A percentile compares a stretch with the other conserved stretches of the same genome.
These are phyloP conservation scores for Teleogryllus occipitalis DNA, from an alignment of 1,140 invertebrate genomes.

Conservation along the genomic window DNA sequence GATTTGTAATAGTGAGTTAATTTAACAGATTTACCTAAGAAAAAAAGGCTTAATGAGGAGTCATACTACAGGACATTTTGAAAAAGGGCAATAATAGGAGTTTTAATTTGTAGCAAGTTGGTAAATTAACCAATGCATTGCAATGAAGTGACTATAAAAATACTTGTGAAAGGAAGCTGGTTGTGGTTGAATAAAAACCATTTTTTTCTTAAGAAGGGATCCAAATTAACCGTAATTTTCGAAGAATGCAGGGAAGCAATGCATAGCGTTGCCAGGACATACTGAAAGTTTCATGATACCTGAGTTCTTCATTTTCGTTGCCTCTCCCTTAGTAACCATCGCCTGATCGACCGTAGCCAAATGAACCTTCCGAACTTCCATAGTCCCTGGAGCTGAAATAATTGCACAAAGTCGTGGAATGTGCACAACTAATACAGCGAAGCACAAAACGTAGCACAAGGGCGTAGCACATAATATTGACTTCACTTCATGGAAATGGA, in stretches of 20 bases:
- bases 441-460: neutral
- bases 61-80: neutral
- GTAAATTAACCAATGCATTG: neutral
- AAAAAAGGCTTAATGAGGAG: neutral
- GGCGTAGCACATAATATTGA: neutral
- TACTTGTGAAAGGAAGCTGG: neutral
- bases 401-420: conserved; percentile 13
- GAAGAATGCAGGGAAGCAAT: conserved; percentile 3
- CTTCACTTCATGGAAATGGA: conserved; percentile 4
- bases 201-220: neutral
- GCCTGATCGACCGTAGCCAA: conserved; percentile 22
- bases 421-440: neutral
- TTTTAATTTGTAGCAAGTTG: neutral
- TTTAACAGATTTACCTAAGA: neutral
- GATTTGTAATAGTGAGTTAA: neutral
- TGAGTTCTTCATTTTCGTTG: conserved; percentile 11
- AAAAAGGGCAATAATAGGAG: neutral
- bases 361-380: conserved; percentile 21
- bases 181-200: neutral
- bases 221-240: conserved; percentile 6
- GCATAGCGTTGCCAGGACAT: conserved; percentile 4
- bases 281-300: conserved; percentile 18
- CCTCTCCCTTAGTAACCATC: conserved; percentile 20
- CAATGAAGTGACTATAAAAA: neutral
- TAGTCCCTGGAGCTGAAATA: conserved; percentile 24